Conservation (phyloP, 2,888 invertebrate species). For the Melieria omissa region DNA sequence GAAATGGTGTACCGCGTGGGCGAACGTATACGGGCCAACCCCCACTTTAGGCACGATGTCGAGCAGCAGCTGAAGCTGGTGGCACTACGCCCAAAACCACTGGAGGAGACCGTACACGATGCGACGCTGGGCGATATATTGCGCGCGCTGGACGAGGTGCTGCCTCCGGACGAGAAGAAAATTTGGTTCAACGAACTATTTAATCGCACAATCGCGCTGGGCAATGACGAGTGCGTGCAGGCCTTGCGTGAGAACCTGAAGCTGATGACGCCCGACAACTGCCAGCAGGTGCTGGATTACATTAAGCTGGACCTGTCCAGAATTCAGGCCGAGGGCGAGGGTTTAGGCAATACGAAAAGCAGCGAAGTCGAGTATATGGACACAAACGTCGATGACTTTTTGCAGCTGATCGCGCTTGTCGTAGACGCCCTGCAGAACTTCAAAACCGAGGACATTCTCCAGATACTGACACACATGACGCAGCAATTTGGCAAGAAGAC, state of each 20-base stretch:
- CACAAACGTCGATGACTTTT: slow-evolving; percentile 39
- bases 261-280: slow-evolving; percentile 48
- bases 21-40: slow-evolving; percentile 51
- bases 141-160: slow-evolving; percentile 48
- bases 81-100: slow-evolving; percentile 53
- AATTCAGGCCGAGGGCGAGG: slow-evolving; percentile 25
- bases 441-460: slow-evolving; percentile 45
- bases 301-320: slow-evolving; percentile 38
- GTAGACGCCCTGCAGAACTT: slow-evolving; percentile 48
- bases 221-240: slow-evolving; percentile 58
- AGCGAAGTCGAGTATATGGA: slow-evolving; percentile 10
- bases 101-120: slow-evolving; percentile 50
- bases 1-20: slow-evolving; percentile 51
- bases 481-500: slow-evolving; percentile 47
- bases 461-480: slow-evolving; percentile 48
- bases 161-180: slow-evolving; percentile 43
- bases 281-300: slow-evolving; percentile 50
- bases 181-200: slow-evolving; percentile 55
- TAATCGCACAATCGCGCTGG: slow-evolving; percentile 50
- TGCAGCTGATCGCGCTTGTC: slow-evolving; percentile 47
- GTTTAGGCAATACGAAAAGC: background rate
- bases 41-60: slow-evolving; percentile 53
- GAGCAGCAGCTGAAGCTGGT: slow-evolving; percentile 52
- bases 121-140: slow-evolving; percentile 56
- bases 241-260: slow-evolving; percentile 51